Base-by-base conservation (phyloP, 2,888 invertebrate species). In the Actias luna region DNA sequence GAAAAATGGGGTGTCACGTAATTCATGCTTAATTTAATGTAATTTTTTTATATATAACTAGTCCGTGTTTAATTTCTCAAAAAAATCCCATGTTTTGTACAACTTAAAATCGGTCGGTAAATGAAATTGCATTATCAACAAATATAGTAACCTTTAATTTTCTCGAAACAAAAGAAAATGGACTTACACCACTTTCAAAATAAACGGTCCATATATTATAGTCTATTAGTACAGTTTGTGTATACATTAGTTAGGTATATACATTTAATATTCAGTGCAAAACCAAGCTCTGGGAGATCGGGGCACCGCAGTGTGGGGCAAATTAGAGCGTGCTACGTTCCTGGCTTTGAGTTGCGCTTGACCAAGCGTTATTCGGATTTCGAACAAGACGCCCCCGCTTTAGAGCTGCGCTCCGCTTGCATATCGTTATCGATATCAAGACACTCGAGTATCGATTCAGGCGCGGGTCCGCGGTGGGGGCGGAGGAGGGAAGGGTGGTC, bases 301-400 rank as follows among this genome's bases (percentile, higher is more conserved):
- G 69, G 68, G 67, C 67, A 76, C 74, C 73, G 72, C 73, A 74
- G 66, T 79, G 82, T 69, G 70, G 82, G 77, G 78, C 84, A 89
- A 90, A 90, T 89, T 89, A 89, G 85, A 87, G 79, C 82, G 77
- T 76, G 76, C 79, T 80, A 81, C 85, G 84, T 78, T 77, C 80
- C 79, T 77, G 80, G 87, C 87, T 89, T 88, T 86, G 87, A 88
- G 85, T 84, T 82, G 86, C 85, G 89, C 89, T 89, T 89, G 91
- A 89, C 91, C 90, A 85, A 89, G 90, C 90, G 89, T 89, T 87
- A 89, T 87, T 87, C 83, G 85, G 84, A 87, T 84, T 85, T 84
- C 85, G 83, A 85, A 83, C 87, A 89, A 89, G 89, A 87, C 85
- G 85, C 81, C 71, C 68, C 81, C 68, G 70, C 76, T 55, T n/a